Percentiles rank a stretch among this genome's conserved stretches.
phyloP scores from a whole-genome alignment of 1,140 invertebrate genomes.

The Psix sp. region DNA sequence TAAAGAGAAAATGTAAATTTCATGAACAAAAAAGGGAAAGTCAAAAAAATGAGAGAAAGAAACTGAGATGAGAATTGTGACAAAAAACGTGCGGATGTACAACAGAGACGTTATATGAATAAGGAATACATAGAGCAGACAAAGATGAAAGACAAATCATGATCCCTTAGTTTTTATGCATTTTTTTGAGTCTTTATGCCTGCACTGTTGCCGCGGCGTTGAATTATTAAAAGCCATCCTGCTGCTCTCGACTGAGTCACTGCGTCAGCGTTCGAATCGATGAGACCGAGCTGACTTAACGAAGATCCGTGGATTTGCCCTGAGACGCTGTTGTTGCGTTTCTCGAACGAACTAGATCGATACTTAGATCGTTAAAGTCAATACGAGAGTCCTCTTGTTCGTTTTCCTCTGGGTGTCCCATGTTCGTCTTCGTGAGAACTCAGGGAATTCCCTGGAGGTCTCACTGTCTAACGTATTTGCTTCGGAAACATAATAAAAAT shows the following conservation, averaged over 20 bases:
- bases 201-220: slow-evolving; percentile 46
- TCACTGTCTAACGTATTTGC: slow-evolving; percentile 8
- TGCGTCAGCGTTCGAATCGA: slow-evolving; percentile 24
- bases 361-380: slow-evolving; percentile 62
- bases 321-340: slow-evolving; percentile 4
- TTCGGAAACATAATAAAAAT: slow-evolving; percentile 18
- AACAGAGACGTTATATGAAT: no score
- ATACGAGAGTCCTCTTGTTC: slow-evolving; percentile 41
- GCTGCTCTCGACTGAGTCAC: slow-evolving; percentile 35
- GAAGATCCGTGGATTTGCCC: slow-evolving; percentile 33
- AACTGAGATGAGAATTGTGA: no score
- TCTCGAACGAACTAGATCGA: slow-evolving; percentile 35
- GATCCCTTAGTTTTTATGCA: slow-evolving; percentile 57
- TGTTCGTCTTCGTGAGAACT: slow-evolving; percentile 56
- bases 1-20: no score
- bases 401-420: slow-evolving; percentile 50
- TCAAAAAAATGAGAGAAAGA: no score
- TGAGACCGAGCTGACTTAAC: slow-evolving; percentile 49
- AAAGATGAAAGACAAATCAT: slow-evolving; percentile 58
- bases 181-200: slow-evolving; percentile 55
- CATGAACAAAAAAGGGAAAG: no score
- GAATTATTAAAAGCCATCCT: slow-evolving; percentile 64
- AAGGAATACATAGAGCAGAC: no score
- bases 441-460: slow-evolving; percentile 49
- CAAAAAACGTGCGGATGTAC: no score